Base-by-base conservation (phyloP, 2,888 invertebrate species). In the Merodon equestris region DNA sequence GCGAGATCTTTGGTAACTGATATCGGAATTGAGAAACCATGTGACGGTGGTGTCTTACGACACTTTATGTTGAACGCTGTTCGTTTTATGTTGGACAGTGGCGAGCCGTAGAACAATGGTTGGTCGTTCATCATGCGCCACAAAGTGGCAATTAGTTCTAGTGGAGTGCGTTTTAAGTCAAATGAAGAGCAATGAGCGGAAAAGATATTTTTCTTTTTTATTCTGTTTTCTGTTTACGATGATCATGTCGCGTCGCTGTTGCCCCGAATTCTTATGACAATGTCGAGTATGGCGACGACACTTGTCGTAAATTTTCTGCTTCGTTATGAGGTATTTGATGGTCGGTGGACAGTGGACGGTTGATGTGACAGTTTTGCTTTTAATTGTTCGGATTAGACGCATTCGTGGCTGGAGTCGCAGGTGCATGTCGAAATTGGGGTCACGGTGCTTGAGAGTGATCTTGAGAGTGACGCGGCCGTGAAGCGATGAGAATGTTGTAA, bases 271-370 rank as follows among this genome's bases (percentile, higher is more conserved):
- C 36, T 12, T 13, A 36, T 44, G 12, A 17, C 17, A 15, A 14
- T 27, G 17, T 18, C 10, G 27, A 36, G 10, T 17, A 5, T 5
- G 7, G 15, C 34, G 15, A 1, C 12, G 14, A 42, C 48, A 50
- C 14, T 42, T 83, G 83, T 82, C 84, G 83, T 83, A 83, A 83
- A 84, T 84, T 83, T 83, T 83, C 84, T 83, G 82, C 82, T 83
- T 82, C 82, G 83, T 81, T 83, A 83, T 82, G 76, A 82, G 70
- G 79, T 76, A 70, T 73, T 79, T 79, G 79, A 74, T 70, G 79
- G 74, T 51, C 73, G 74, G 27, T 27, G 27, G 27, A 27, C 27
- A 27, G 27, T 27, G 27, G 27, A 27, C 27, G 27, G 63, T 50
- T 64, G 63, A 58, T 79, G 79, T 74, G 79, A 79, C 79, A 79